Evolutionary conservation across 92 coral and sea anemone species (phyloP), one percentile per base, ranked within the genome.

Genomic region (Anthopleura xanthogrammica): DNA sequence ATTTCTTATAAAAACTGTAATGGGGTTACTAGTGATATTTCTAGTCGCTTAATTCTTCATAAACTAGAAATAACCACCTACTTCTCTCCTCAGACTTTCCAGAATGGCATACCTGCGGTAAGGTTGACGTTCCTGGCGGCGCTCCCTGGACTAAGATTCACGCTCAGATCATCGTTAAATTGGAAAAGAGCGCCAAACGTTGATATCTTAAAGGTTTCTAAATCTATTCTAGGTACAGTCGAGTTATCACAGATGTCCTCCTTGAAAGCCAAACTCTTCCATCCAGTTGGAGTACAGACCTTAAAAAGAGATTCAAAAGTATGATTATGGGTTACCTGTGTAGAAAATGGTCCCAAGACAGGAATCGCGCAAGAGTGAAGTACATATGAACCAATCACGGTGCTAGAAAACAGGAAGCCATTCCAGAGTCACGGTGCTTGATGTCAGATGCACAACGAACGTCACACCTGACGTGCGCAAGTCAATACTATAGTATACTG

Each of bases 261-360:
- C 56, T 80, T 75, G 62, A 74, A 87, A 2, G 87, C 80, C 36
- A 94, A 71, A n/a, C 78, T 62, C 64, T 76, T 88, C 98, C 98
- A 92, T 16, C 98, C 98, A 0, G 64, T 60, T 56, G 77, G 62
- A 8, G 97, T 93, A 70, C 97, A 93, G 76, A 93, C 86, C 91
- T 90, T 64, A 41, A 80, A 41, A 79, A 87, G 22, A 83, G 7
- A 72, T 46, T 54, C 58, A 12, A 54, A 23, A 20, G 29, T n/a
- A 60, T 60, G 4, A 17, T 3, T 23, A 58, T 14, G 70, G 7
- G 13, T 62, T 20, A 3, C 11, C 36, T 62, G 24, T 20, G 70
- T 20, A 20, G 5, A n/a, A 10, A 16, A 46, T 46, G 16, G 14
- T 2, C 12, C 14, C 16, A 14, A 54, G 16, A 54, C 58, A 14